These are phyloP conservation scores for Edolisoma coerulescens DNA, from an alignment of 2,113 vertebrate species.

Conservation along the genomic window DNA sequence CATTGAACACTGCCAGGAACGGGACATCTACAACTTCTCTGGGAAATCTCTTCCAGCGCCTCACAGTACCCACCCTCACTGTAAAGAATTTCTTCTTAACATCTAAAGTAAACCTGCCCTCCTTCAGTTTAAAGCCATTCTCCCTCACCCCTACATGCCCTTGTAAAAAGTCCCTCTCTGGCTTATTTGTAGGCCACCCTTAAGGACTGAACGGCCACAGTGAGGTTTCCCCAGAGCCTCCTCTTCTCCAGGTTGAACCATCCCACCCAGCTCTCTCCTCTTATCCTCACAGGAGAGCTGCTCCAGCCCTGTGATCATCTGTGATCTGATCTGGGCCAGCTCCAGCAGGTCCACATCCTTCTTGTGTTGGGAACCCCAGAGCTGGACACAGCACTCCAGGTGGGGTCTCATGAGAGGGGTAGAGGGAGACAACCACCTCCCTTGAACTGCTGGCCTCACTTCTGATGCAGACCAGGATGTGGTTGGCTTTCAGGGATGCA, in stretches of 20 bases:
- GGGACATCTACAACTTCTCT: background rate
- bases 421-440: background rate
- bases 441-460: background rate
- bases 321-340: no score
- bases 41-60: background rate
- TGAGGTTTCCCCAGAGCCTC: background rate
- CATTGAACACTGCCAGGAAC: background rate
- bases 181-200: no score
- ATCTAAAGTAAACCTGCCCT: background rate
- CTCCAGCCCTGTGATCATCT: background rate
- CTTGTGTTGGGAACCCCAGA: background rate
- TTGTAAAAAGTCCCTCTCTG: background rate
- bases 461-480: no score
- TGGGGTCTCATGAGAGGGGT: no score
- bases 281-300: background rate
- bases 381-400: background rate
- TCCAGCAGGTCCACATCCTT: background rate
- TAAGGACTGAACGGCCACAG: background rate
- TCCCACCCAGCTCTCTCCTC: background rate
- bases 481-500: accelerated
- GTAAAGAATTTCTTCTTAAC: background rate
- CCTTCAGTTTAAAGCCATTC: background rate
- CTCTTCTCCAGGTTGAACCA: background rate
- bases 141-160: background rate
- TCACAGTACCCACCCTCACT: no score